These are phyloP conservation scores for Neogale vison DNA, from an alignment of 2,113 vertebrate genomes.

Conservation along the genomic window DNA sequence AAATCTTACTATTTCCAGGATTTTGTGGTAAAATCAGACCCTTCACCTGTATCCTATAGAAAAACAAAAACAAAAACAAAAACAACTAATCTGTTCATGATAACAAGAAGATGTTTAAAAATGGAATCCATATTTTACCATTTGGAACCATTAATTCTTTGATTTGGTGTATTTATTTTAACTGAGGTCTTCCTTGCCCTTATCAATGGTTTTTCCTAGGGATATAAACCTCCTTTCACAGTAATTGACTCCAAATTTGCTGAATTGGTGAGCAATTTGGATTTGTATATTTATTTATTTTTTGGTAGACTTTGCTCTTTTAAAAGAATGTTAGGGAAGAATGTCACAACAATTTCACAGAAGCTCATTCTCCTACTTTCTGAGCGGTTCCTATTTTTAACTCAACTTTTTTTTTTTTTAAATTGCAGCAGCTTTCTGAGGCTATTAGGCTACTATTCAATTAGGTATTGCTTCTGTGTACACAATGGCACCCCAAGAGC, in stretches of 20 bases:
- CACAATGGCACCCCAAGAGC: conserved; percentile 70
- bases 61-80: background rate
- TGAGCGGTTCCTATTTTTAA: conserved; percentile 74
- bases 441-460: conserved; percentile 80
- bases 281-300: conserved; percentile 32
- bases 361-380: conserved; percentile 43
- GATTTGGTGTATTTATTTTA: conserved; percentile 40
- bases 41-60: background rate
- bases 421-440: conserved; percentile 72
- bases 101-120: background rate
- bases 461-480: conserved; percentile 73
- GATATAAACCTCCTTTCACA: background rate
- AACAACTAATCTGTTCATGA: background rate
- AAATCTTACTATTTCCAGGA: background rate
- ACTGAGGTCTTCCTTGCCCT: background rate
- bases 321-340: conserved; percentile 16
- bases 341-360: conserved; percentile 24
- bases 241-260: conserved; percentile 47
- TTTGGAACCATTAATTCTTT: conserved; percentile 13
- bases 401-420: conserved; percentile 17
- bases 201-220: conserved; percentile 32
- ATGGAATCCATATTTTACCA: background rate
- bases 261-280: conserved; percentile 46
- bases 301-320: conserved; percentile 41
- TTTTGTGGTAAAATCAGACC: background rate